Base-by-base conservation (phyloP, 2,888 invertebrate species). In the Odontomyia ornata region DNA sequence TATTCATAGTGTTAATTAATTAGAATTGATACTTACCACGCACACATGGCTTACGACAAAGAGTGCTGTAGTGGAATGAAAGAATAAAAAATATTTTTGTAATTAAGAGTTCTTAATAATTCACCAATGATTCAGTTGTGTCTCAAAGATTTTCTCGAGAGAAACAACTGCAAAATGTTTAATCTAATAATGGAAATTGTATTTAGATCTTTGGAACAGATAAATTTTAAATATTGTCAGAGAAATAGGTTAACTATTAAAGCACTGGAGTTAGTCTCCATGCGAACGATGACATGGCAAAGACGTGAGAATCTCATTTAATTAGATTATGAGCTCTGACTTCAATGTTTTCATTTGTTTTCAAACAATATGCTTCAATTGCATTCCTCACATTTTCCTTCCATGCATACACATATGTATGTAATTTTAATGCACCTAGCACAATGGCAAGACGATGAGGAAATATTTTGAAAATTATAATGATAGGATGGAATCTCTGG, bases 1-100 rank as follows among this genome's bases (percentile, higher is more conserved):
- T 65, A 60, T 60, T 60, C 23, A 60, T 56, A 23, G 4, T 60
- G 1, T 4, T 9, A 52, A 4, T 52, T 52, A 52, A 18, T 4
- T 52, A 9, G 52, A 4, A 9, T 52, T 52, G 7, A 52, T 56
- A 81, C 82, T 83, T 79, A 84, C 84, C 81, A 81, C 76, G 78
- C 82, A 81, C 27, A 82, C 28, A 65, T 82, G 80, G 79, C 80
- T 81, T 27, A 81, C 80, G 78, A 82, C 78, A 69, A 84, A 80
- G 28, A 83, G 73, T 57, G 80, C 83, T 83, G 82, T 60, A 83
- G 25, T 67, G 13, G 13, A n/a, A 56, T n/a, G 71, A 73, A 25
- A 28, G 25, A 76, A 71, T 57, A 76, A 57, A n/a, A 76, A 36
- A 36, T 30, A 23, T 3, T 36, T 21, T 67, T 1, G 21, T 21